Evolutionary conservation across 2,797 vertebrate species (phyloP).

Genomic region (Platyrinchus mystaceus): DNA sequence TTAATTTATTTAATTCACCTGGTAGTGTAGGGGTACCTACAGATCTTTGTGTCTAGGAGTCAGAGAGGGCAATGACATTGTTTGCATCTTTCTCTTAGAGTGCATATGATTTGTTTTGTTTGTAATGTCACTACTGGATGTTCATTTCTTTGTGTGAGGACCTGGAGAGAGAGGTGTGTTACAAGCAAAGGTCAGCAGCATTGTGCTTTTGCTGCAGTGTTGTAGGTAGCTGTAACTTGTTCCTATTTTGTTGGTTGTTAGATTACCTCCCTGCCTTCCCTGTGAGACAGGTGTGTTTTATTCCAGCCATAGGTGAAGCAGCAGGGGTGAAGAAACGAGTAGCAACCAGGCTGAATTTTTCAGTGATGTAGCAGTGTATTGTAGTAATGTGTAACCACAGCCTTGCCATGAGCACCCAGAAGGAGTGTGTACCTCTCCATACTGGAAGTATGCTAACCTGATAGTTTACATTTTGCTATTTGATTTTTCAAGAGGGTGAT

Average conservation of each 20-base stretch:
- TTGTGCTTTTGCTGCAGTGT: background rate
- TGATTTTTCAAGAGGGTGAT: constrained; percentile 6
- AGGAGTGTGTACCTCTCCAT: background rate
- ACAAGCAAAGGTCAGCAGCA: background rate
- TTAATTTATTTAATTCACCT: background rate
- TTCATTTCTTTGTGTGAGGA: background rate
- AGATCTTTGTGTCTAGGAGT: background rate
- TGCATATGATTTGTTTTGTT: background rate
- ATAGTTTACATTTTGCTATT: background rate
- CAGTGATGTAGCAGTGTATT: background rate
- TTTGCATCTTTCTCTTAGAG: background rate
- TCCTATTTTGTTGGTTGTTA: background rate
- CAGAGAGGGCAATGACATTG: background rate
- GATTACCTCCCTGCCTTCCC: background rate
- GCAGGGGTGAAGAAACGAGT: background rate
- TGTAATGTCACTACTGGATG: background rate
- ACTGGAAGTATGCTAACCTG: background rate
- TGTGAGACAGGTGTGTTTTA: background rate
- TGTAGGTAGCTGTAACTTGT: background rate
- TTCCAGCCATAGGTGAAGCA: background rate
- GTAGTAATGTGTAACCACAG: background rate
- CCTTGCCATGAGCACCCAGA: background rate
- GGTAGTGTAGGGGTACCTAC: background rate
- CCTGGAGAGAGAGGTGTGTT: background rate
- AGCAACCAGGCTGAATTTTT: background rate